A percentile compares a stretch with the other conserved stretches of the same genome.
phyloP scores from a whole-genome alignment of 1,140 invertebrate species.

The Helicoverpa zea region DNA sequence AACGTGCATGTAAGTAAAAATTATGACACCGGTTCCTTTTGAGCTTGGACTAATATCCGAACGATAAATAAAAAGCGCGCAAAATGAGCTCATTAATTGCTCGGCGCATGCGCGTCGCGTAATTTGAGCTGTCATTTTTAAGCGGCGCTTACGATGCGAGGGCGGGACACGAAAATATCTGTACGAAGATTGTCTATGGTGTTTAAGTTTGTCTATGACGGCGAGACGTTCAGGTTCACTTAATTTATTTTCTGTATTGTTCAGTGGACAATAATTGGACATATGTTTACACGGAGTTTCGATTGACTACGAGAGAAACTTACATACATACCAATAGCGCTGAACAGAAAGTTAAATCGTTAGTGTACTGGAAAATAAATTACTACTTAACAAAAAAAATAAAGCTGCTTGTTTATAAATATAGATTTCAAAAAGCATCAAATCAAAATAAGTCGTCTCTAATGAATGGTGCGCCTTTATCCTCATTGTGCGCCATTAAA shows the following conservation, averaged over 20 bases:
- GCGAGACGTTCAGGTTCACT: not conserved
- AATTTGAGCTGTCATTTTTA: conserved; percentile 73
- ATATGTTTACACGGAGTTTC: too few species aligned
- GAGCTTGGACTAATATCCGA: conserved; percentile 59
- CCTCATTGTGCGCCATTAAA: not conserved
- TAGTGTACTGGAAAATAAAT: too few species aligned
- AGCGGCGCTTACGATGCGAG: conserved; percentile 13
- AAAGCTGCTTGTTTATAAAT: too few species aligned
- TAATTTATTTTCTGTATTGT: too few species aligned
- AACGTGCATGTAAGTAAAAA: conserved; percentile 50
- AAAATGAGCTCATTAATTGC: conserved; percentile 77
- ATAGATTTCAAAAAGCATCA: too few species aligned
- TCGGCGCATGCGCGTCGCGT: conserved; percentile 59
- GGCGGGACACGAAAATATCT: conserved; percentile 15
- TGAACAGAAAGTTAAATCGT: too few species aligned
- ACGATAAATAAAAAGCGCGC: conserved; percentile 74
- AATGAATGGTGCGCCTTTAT: too few species aligned
- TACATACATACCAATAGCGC: too few species aligned
- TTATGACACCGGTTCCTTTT: conserved; percentile 55
- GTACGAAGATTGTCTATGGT: not conserved
- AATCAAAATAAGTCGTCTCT: too few species aligned
- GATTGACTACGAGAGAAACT: too few species aligned
- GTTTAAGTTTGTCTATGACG: not conserved
- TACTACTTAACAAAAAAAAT: too few species aligned
- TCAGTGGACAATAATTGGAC: too few species aligned